Percentiles rank a stretch among this genome's conserved stretches.
Evolutionary conservation across 1,140 invertebrate species (phyloP).

Genomic region (Micrasema minimum): DNA sequence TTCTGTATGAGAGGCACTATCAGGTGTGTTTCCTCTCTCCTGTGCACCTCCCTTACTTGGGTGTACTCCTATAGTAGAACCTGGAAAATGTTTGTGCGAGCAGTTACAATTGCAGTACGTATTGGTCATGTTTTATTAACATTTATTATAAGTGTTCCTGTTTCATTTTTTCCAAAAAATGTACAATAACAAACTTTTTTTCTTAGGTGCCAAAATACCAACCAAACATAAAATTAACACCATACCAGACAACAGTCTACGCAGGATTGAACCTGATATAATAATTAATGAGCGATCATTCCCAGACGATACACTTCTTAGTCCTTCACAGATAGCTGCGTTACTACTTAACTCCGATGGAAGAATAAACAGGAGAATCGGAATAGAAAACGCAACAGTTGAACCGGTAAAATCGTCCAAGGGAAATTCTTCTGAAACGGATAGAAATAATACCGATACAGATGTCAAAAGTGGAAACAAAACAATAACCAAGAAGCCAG

Average conservation of each 20-base stretch:
- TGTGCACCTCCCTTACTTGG: slow-evolving; percentile 79
- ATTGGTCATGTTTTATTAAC: too few relatives aligned
- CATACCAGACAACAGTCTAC: slow-evolving; percentile 18
- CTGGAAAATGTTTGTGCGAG: slow-evolving; percentile 86
- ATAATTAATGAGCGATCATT: slow-evolving; percentile 50
- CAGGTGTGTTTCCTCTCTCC: slow-evolving; percentile 78
- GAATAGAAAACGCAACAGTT: slow-evolving; percentile 37
- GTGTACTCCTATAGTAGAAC: slow-evolving; percentile 78
- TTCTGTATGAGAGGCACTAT: slow-evolving; percentile 82
- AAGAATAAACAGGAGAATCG: slow-evolving; percentile 48
- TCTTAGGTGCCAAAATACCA: too few relatives aligned
- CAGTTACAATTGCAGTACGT: slow-evolving; percentile 76
- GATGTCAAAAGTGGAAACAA: not conserved
- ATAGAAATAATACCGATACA: too few relatives aligned
- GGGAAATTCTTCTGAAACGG: slow-evolving; percentile 7
- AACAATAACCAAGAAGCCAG: not conserved
- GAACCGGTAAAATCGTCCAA: not conserved
- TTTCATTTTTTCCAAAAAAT: too few relatives aligned
- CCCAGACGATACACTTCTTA: slow-evolving; percentile 47
- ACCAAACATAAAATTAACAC: slow-evolving; percentile 40
- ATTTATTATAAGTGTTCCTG: too few relatives aligned
- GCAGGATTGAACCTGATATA: slow-evolving; percentile 35
- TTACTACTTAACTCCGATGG: slow-evolving; percentile 43
- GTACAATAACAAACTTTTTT: too few relatives aligned
- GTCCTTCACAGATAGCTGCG: slow-evolving; percentile 49